Evolutionary conservation across 2,113 vertebrate genomes (phyloP).

Genomic region (Sclerurus mexicanus): DNA sequence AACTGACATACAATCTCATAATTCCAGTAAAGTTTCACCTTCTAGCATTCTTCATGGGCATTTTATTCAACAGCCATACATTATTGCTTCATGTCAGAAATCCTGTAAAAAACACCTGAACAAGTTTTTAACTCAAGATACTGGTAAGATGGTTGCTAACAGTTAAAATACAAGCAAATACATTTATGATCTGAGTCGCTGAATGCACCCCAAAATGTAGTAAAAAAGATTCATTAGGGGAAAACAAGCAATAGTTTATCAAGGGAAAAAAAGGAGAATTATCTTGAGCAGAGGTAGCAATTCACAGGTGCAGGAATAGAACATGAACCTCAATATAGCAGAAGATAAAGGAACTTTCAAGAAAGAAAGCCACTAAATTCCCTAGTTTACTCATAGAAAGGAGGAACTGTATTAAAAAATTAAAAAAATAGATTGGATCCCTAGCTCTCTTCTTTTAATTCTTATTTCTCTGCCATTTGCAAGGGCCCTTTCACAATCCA

Average conservation of each 20-base stretch:
- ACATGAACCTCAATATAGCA: not conserved
- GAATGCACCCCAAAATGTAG: not conserved
- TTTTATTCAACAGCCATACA: not conserved
- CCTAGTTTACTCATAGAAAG: not conserved
- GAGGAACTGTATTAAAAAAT: not conserved
- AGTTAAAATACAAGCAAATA: not conserved
- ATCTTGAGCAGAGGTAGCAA: not conserved
- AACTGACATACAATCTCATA: not conserved
- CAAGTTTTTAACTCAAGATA: not conserved
- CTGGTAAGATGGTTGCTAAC: not conserved
- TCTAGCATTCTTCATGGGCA: not conserved
- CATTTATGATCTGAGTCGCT: not conserved
- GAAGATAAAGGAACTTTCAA: not conserved
- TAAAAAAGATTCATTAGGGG: not conserved
- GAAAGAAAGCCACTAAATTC: not conserved
- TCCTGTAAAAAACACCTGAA: not conserved
- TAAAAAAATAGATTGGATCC: not conserved
- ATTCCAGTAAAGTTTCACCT: not conserved
- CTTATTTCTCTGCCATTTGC: not conserved
- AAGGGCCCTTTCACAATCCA: not conserved
- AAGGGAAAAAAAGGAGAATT: not conserved
- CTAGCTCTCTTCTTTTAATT: not conserved
- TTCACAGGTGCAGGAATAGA: not conserved
- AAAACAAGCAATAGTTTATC: not conserved
- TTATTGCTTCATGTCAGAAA: not conserved